Evolutionary conservation across 1,140 invertebrate genomes (phyloP).

Genomic region (Ceratosolen solmsi): DNA sequence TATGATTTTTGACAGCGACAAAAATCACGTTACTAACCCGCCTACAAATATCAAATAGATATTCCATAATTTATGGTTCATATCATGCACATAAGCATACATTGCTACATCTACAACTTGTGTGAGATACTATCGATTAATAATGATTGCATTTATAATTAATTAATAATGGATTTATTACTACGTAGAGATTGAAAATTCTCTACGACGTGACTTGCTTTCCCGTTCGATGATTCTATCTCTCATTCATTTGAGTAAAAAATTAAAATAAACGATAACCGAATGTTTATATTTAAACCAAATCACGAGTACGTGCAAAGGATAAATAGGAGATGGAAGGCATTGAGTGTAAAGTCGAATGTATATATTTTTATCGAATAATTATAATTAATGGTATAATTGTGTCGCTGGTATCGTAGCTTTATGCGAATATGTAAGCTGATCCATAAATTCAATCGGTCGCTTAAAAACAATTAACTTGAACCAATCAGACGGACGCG

Average conservation of each 20-base stretch:
- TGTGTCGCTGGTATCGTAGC: background rate
- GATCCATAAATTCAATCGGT: too few relatives aligned
- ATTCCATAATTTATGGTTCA: conserved; percentile 23
- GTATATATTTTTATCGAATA: too few relatives aligned
- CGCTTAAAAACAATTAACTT: too few relatives aligned
- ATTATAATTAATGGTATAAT: conserved; percentile 54
- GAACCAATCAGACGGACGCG: conserved; percentile 11
- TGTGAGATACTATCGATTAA: conserved; percentile 26
- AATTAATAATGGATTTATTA: too few relatives aligned
- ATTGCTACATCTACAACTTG: background rate
- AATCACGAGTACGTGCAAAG: background rate
- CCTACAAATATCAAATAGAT: background rate
- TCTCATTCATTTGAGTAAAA: background rate
- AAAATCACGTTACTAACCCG: background rate
- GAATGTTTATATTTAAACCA: background rate
- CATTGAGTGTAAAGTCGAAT: conserved; percentile 51
- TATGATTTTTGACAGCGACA: too few relatives aligned
- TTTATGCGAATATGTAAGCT: too few relatives aligned
- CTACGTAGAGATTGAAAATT: background rate
- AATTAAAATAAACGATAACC: conserved; percentile 10
- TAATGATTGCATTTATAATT: conserved; percentile 19
- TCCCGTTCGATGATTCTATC: background rate
- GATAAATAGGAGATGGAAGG: conserved; percentile 27
- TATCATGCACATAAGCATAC: background rate
- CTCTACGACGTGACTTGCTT: too few relatives aligned